Base-by-base conservation (phyloP, 2,113 vertebrate species). In the Dasyprocta punctata region DNA sequence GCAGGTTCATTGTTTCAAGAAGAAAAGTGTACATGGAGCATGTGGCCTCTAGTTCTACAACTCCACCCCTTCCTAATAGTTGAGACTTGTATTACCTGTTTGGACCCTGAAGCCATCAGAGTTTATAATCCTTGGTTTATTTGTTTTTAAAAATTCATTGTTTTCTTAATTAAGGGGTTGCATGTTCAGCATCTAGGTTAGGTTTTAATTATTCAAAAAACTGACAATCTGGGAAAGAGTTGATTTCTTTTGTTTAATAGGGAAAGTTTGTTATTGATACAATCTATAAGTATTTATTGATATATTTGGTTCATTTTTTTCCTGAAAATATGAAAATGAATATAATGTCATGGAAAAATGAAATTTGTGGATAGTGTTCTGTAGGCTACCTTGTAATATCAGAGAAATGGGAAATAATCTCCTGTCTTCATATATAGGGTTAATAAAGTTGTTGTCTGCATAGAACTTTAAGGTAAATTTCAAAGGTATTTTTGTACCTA, bases 401-500 rank as follows among this genome's bases (percentile, higher is more conserved):
- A 96, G 80, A 89, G 77, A 86, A 52, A 86, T 77, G 58, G 69
- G 47, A 97, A 89, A 73, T 26, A 8, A 60, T 96, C 93, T 95
- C 11, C 67, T 83, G 0, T 63, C 9, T 58, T 94, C 26, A 81
- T 84, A 30, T 22, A 49, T 81, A 36, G 77, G 38, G 3, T 73
- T 81, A 81, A 22, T 75, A 61, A 47, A 84, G 28, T 47, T 73
- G 60, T 86, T 95, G 88, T 86, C 61, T 92, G 20, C 22, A 6
- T 84, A 84, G 71, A 80, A 58, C 38, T 84, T 47, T 49, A 5
- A 86, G 33, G 44, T 33, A 11, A 92, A 54, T 81, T 95, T 92
- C 41, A 58, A 82, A 94, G 71, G 16, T 69, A 41, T 92, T 96
- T 77, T 5, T 28, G 7, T 28, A 52, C 92, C 92, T 93, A n/a